These are phyloP conservation scores for Chelonus insularis DNA, from an alignment of 1,140 invertebrate species.

Conservation along the genomic window DNA sequence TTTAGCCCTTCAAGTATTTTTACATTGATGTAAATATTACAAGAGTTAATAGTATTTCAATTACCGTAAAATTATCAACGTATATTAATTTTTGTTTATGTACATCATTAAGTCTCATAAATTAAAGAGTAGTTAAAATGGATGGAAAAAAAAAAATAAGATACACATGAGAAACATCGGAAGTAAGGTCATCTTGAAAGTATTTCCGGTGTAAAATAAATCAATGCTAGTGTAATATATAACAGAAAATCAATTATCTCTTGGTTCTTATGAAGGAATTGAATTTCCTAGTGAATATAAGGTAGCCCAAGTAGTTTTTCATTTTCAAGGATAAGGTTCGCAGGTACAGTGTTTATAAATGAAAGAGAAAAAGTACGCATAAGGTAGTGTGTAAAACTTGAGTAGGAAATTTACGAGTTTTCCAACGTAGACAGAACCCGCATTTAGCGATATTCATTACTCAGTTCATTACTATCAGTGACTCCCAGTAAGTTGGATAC, in stretches of 20 bases:
- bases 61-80: too few species aligned
- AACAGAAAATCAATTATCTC: conserved; percentile 19
- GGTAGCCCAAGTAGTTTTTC: neutral
- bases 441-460: conserved; percentile 46
- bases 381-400: conserved; percentile 5
- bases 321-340: neutral
- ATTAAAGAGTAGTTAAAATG: too few species aligned
- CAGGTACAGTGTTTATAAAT: neutral
- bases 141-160: too few species aligned
- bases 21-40: too few species aligned
- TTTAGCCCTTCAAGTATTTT: too few species aligned
- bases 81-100: too few species aligned
- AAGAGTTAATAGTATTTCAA: too few species aligned
- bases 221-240: conserved; percentile 1
- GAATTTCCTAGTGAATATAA: conserved; percentile 11
- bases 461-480: conserved; percentile 39
- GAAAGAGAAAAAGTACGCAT: neutral
- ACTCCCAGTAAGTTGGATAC: conserved; percentile 12
- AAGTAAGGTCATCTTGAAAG: too few species aligned
- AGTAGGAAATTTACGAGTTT: conserved; percentile 34
- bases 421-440: conserved; percentile 32
- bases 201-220: neutral
- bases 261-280: neutral
- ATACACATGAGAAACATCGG: too few species aligned
- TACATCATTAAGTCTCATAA: too few species aligned